These are phyloP conservation scores for Lepidonotus clava DNA, from an alignment of 2,888 invertebrate species.

Conservation along the genomic window DNA sequence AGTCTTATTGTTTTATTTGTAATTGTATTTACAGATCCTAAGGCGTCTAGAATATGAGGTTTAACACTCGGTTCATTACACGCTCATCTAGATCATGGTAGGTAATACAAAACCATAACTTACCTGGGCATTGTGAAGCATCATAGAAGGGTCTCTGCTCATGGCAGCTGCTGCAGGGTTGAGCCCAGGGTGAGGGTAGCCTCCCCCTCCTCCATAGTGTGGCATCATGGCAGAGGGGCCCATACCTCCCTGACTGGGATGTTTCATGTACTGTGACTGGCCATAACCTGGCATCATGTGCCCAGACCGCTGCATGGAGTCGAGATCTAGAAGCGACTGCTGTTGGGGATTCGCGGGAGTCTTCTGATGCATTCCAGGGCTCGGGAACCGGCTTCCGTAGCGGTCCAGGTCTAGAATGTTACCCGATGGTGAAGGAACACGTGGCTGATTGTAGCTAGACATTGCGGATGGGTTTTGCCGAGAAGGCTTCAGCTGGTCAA, in stretches of 20 bases:
- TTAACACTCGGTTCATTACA: too few relatives aligned
- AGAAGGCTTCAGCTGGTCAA: slow-evolving; percentile 37
- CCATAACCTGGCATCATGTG: slow-evolving; percentile 13
- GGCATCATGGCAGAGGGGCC: neutral
- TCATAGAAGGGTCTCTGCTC: slow-evolving; percentile 32
- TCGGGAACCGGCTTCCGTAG: neutral
- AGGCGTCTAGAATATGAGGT: too few relatives aligned
- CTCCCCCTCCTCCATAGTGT: neutral
- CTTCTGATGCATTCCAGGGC: neutral
- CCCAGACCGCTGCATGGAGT: neutral
- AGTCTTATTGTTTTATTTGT: too few relatives aligned
- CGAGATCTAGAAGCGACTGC: neutral
- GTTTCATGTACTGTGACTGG: neutral
- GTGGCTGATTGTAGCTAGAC: neutral
- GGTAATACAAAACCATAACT: too few relatives aligned
- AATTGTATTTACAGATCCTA: too few relatives aligned
- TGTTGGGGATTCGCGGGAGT: neutral
- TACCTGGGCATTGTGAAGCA: slow-evolving; percentile 8
- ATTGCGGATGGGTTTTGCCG: neutral
- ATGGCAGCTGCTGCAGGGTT: neutral
- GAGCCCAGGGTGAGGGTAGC: neutral
- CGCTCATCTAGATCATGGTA: too few relatives aligned
- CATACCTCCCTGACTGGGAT: neutral
- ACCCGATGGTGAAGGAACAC: neutral
- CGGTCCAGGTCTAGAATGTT: neutral